Conservation (phyloP, 2,113 vertebrate species). For the Cynoglossus semilaevis region DNA sequence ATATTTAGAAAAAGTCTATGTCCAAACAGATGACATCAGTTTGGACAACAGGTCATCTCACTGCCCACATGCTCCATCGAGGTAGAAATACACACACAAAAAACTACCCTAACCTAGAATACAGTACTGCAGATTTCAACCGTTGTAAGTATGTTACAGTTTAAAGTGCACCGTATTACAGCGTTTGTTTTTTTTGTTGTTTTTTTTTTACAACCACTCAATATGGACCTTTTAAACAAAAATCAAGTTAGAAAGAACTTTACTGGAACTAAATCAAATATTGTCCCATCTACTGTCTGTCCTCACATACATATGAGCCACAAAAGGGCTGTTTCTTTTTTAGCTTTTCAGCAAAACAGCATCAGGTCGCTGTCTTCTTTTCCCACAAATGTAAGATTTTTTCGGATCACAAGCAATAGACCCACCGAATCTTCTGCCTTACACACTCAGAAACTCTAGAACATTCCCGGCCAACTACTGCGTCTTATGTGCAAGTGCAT, state of each 20-base stretch:
- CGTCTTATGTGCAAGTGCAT: slow-evolving; percentile 29
- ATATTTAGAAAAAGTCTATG: neutral
- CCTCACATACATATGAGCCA: no score
- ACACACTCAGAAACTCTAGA: no score
- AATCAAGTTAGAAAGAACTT: neutral
- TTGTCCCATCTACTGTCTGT: no score
- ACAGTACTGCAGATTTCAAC: slow-evolving; percentile 30
- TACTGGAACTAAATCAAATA: no score
- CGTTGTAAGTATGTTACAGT: slow-evolving; percentile 5
- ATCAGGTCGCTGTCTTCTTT: no score
- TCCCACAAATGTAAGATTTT: no score
- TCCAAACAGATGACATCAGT: neutral
- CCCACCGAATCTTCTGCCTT: no score
- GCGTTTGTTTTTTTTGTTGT: slow-evolving; percentile 24
- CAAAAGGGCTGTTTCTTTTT: no score
- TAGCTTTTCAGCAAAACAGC: no score
- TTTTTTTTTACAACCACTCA: slow-evolving; percentile 8
- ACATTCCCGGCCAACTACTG: neutral
- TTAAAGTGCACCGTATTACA: slow-evolving; percentile 49
- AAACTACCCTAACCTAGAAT: slow-evolving; percentile 26
- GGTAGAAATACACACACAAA: slow-evolving; percentile 25
- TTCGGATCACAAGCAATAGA: no score
- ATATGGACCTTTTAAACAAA: neutral
- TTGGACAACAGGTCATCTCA: slow-evolving; percentile 3
- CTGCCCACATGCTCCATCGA: slow-evolving; percentile 9